Evolutionary conservation across 2,797 vertebrate species (phyloP), one percentile per base, ranked within the genome.

Genomic region (Petrocephalus sullivani): DNA sequence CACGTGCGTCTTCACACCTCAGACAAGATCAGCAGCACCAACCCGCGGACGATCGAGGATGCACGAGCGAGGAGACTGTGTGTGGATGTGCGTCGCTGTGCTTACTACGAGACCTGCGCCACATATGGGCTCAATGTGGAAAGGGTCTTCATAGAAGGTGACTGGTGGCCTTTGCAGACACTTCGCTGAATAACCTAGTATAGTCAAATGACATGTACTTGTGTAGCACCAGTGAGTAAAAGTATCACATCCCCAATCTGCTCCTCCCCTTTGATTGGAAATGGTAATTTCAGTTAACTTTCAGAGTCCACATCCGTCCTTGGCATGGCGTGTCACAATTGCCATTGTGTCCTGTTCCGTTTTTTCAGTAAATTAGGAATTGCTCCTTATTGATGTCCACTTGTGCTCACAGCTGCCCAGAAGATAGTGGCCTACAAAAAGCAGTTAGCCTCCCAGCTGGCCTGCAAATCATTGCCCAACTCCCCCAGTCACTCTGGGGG

Each of bases 101-200:
- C 96, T 87, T 98, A 98, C 93, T 98, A 98, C 0, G 98, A 98
- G 93, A 98, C 97, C 28, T 98, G 97, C 0, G 97, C 98, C 0
- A 98, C 98, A 0, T 98, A 98, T 0, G 98, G 98, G 61, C 97
- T 98, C 92, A 98, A 98, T 0, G 97, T 98, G 19, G 98, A 98
- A 92, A 91, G 97, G 21, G 97, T 98, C 93, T 98, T 98, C 94
- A 97, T 94, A 0, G 98, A 98, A 90, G 97, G 98, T 98, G 89
- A 87, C 88, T 85, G 5, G 16, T n/a, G 14, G 60, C 83, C 21
- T 46, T 46, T 14, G 2, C 78, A 60, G 21, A 4, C 9, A 60
- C 9, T 21, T 81, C 56, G 28, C 28, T 28, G 0, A n/a, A n/a
- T 54, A 19, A 46, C 82, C 33, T 16, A 54, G 85, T 56, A 67